A percentile compares a stretch with the other conserved stretches of the same genome.
These are phyloP conservation scores for Acanthacorydalis orientalis DNA, from an alignment of 2,888 invertebrate species.

Conservation along the genomic window DNA sequence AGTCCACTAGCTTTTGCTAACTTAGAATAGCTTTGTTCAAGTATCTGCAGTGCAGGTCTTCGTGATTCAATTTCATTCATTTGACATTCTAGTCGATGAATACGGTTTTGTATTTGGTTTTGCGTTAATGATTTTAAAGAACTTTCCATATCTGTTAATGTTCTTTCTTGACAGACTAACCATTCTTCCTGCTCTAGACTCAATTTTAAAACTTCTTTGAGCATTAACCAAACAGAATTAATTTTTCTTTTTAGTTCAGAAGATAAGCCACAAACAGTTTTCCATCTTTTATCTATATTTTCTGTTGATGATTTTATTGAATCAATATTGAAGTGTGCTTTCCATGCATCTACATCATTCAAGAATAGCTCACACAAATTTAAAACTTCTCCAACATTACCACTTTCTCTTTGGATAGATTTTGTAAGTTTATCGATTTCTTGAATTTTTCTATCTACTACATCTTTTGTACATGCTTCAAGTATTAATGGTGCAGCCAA, in stretches of 20 bases:
- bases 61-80: slow-evolving; percentile 37
- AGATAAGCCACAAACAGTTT: slow-evolving; percentile 53
- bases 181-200: slow-evolving; percentile 40
- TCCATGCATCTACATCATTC: slow-evolving; percentile 55
- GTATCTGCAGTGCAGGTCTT: slow-evolving; percentile 35
- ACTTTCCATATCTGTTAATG: slow-evolving; percentile 39
- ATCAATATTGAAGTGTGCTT: slow-evolving; percentile 52
- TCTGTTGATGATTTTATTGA: slow-evolving; percentile 48
- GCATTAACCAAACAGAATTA: slow-evolving; percentile 37
- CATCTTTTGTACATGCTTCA: slow-evolving; percentile 43
- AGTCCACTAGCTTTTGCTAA: slow-evolving; percentile 47
- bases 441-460: slow-evolving; percentile 48
- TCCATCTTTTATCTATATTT: slow-evolving; percentile 65
- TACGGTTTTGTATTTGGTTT: slow-evolving; percentile 38
- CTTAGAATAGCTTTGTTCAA: slow-evolving; percentile 54
- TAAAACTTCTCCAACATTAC: slow-evolving; percentile 58
- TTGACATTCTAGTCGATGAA: slow-evolving; percentile 35
- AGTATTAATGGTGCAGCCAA: slow-evolving; percentile 50
- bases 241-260: slow-evolving; percentile 55
- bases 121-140: slow-evolving; percentile 35
- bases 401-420: slow-evolving; percentile 59
- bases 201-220: slow-evolving; percentile 39
- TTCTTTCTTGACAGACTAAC: slow-evolving; percentile 43
- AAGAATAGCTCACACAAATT: slow-evolving; percentile 63
- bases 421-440: slow-evolving; percentile 60